Percentiles rank a stretch among this genome's conserved stretches.
Conservation (phyloP, 2,888 invertebrate species). For the Norana najaformis region DNA sequence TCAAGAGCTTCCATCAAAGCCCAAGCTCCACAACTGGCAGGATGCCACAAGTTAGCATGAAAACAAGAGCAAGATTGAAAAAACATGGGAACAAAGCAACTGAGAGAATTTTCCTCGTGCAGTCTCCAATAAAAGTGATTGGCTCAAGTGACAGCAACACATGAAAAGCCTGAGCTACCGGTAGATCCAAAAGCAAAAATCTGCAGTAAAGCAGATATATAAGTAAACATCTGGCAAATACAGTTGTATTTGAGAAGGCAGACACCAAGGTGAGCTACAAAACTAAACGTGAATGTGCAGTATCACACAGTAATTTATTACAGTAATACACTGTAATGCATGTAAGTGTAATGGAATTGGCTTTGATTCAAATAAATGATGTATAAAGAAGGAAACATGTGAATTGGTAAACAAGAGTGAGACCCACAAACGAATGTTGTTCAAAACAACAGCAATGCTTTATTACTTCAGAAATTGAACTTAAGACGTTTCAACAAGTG, state of each 20-base stretch:
- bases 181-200: too few species aligned
- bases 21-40: not conserved
- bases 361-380: not conserved
- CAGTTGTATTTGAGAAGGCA: too few species aligned
- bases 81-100: not conserved
- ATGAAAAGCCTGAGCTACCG: not conserved
- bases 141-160: not conserved
- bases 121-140: not conserved
- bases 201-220: too few species aligned
- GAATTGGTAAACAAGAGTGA: not conserved
- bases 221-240: too few species aligned
- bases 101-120: not conserved
- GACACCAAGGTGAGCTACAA: too few species aligned
- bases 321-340: too few species aligned
- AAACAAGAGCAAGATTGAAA: conserved; percentile 9
- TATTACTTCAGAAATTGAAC: not conserved
- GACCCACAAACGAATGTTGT: not conserved
- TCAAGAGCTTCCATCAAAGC: not conserved
- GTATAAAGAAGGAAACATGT: not conserved
- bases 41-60: not conserved
- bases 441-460: not conserved
- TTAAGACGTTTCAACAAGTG: not conserved
- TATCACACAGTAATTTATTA: not conserved
- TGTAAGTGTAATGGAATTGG: not conserved
- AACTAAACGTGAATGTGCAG: too few species aligned